Conservation (phyloP, 2,113 vertebrate genomes). For the Tragelaphus imberbis region DNA sequence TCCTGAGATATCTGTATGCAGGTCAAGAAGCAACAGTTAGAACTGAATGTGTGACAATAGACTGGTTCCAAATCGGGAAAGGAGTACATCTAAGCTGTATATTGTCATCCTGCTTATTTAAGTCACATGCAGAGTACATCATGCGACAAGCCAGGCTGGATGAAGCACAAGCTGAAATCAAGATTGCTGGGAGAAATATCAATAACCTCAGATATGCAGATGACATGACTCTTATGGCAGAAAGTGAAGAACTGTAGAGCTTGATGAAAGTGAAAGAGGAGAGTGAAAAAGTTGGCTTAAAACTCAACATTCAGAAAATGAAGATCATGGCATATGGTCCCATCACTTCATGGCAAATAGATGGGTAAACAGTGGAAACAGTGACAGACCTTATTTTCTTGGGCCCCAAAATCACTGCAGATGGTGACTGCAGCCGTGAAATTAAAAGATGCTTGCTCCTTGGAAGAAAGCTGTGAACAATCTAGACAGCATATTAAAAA, state of each 20-base stretch:
- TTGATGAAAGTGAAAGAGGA: not conserved
- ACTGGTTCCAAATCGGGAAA: not conserved
- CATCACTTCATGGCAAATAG: too few species aligned
- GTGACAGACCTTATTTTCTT: too few species aligned
- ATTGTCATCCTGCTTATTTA: not conserved
- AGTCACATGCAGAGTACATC: not conserved
- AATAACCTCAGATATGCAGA: not conserved
- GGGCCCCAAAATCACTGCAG: too few species aligned
- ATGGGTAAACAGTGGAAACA: too few species aligned
- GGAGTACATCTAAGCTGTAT: not conserved
- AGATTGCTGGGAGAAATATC: not conserved
- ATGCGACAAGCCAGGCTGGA: not conserved
- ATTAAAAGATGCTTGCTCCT: too few species aligned
- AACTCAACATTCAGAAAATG: too few species aligned
- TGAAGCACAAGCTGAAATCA: not conserved
- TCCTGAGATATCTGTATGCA: not conserved
- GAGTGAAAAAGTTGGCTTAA: too few species aligned
- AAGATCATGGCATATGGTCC: too few species aligned
- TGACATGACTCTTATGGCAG: not conserved
- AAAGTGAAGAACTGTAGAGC: not conserved
- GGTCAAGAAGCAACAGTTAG: not conserved
- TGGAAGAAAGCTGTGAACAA: too few species aligned
- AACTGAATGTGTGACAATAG: not conserved
- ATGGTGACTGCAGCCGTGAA: too few species aligned
- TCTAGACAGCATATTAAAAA: too few species aligned